A percentile compares a stretch with the other conserved stretches of the same genome.
Conservation (phyloP, 2,888 invertebrate genomes). For the Pandemis corylana region DNA sequence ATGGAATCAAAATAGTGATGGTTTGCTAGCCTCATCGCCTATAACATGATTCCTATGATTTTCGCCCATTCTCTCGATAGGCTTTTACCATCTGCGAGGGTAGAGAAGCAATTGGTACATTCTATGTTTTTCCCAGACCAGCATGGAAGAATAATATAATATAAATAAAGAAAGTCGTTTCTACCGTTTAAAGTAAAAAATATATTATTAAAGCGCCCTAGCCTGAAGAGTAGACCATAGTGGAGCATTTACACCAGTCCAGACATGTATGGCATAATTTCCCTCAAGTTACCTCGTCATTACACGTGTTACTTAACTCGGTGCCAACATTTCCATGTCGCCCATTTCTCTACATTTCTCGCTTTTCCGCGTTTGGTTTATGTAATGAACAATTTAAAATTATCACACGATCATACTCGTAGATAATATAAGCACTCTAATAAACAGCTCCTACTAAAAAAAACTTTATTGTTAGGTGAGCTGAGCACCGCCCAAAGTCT, state of each 20-base stretch:
- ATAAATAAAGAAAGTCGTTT: not conserved
- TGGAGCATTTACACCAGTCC: no score
- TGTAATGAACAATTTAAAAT: slow-evolving; percentile 22
- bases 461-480: not conserved
- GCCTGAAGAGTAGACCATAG: no score
- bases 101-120: no score
- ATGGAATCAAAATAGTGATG: no score
- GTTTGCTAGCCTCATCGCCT: no score
- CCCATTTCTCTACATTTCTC: slow-evolving; percentile 49
- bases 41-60: no score
- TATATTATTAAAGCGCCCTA: no score
- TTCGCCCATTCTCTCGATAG: no score
- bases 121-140: no score
- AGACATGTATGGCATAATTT: not conserved
- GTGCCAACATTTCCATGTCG: slow-evolving; percentile 34
- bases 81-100: no score
- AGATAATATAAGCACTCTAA: not conserved
- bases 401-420: not conserved
- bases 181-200: no score
- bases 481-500: not conserved
- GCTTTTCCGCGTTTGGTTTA: slow-evolving; percentile 50
- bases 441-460: not conserved
- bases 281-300: not conserved
- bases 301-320: slow-evolving; percentile 47
- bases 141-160: no score